phyloP scores from a whole-genome alignment of 2,888 invertebrate genomes.

The Tinea trinotella region DNA sequence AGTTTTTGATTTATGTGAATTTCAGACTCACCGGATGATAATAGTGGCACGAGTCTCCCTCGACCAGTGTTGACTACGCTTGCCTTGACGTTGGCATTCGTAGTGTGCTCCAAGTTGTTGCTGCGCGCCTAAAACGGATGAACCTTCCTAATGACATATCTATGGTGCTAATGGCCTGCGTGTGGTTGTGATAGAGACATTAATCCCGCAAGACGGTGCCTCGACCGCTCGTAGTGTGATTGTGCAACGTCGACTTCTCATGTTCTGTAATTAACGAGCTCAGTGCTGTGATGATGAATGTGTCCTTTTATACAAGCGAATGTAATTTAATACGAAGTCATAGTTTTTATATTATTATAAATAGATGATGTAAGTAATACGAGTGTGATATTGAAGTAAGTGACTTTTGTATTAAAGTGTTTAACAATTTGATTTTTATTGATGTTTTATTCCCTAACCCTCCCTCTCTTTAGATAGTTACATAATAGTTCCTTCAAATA shows the following conservation, averaged over 20 bases:
- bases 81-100: slow-evolving; percentile 27
- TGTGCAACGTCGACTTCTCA: slow-evolving; percentile 43
- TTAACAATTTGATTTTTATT: slow-evolving; percentile 11
- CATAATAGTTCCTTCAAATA: neutral
- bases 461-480: neutral
- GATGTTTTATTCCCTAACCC: neutral
- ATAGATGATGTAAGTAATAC: slow-evolving; percentile 67
- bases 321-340: slow-evolving; percentile 68
- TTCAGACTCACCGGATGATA: slow-evolving; percentile 21
- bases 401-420: slow-evolving; percentile 58
- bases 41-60: slow-evolving; percentile 23
- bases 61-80: slow-evolving; percentile 22
- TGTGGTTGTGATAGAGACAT: slow-evolving; percentile 10
- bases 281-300: slow-evolving; percentile 55
- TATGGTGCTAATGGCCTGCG: slow-evolving; percentile 7
- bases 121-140: slow-evolving; percentile 51
- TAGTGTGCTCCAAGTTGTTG: slow-evolving; percentile 27
- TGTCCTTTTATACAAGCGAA: slow-evolving; percentile 61
- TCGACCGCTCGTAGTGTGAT: slow-evolving; percentile 36
- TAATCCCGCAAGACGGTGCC: neutral
- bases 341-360: slow-evolving; percentile 73
- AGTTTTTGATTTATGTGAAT: neutral
- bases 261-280: slow-evolving; percentile 61
- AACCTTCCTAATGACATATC: neutral
- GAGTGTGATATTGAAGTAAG: slow-evolving; percentile 72